Base-by-base conservation (phyloP, 2,113 vertebrate genomes). In the Mesembrinibis cayennensis region DNA sequence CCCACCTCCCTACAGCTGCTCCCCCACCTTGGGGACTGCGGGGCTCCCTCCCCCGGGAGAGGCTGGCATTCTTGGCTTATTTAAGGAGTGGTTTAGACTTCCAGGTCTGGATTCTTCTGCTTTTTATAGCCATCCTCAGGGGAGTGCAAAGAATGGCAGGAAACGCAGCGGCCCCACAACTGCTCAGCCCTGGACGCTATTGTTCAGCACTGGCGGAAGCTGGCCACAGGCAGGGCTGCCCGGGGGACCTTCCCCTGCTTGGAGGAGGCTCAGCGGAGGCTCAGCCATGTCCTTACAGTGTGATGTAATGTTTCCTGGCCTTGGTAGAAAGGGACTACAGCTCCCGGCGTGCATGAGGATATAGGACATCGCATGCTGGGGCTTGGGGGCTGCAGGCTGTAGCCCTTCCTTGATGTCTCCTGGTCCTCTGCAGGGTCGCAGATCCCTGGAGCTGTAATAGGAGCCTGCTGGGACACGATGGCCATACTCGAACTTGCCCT, bases 101-200 rank as follows among this genome's bases (percentile, higher is more conserved):
- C 87, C 95, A 86, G 85, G 79, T 49, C 67, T 74, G 87, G 76
- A 84, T 78, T 87, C 84, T 87, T 88, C 58, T 69, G 87, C 93
- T 96, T 95, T 94, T 83, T 91, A 92, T 92, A 91, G 91, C 50
- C 44, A 44, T 79, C 56, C 91, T 81, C 58, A 36, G 58, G 87
- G 76, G 89, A 76, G 53, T 3, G 6, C 23, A 21, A 87, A 96
- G 95, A 97, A 97, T 96, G 90, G 50, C 92, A 87, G 96, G 94
- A 96, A 97, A 34, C 3, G 6, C 32, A 2, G 62, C 1, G 23
- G 89, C 72, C 72, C 32, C 10, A 3, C 26, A 16, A 26, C 70
- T 3, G 10, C 72, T 72, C 42, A 1, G 58, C 47, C 56, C 70
- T 32, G 59, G 58, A 32, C 0, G 6, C 79, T 65, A 77, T 91